Evolutionary conservation across 2,888 invertebrate species (phyloP).

Genomic region (Aethes cnicana): DNA sequence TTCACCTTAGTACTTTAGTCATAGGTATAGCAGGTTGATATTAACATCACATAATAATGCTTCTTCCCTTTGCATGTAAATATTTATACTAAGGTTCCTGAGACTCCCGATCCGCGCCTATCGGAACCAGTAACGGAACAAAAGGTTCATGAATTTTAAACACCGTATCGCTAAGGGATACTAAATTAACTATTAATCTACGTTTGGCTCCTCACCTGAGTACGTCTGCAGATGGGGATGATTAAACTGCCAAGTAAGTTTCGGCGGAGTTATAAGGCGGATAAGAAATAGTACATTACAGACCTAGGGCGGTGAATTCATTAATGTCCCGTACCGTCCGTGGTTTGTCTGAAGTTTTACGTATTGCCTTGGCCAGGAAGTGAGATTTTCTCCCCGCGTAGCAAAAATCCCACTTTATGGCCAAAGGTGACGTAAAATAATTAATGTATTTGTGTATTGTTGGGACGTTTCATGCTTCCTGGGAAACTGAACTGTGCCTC

Average conservation of each 20-base stretch:
- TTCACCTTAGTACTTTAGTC: too few species aligned
- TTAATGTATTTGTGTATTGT: not conserved
- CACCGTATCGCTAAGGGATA: slow-evolving; percentile 1
- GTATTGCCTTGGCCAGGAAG: too few species aligned
- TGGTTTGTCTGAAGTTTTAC: too few species aligned
- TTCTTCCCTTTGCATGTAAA: too few species aligned
- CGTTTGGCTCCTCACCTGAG: slow-evolving; percentile 10
- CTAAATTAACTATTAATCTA: slow-evolving; percentile 18
- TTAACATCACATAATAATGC: too few species aligned
- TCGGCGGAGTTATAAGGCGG: slow-evolving; percentile 6
- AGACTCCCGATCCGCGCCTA: not conserved
- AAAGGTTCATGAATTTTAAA: slow-evolving; percentile 10
- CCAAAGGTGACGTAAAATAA: too few species aligned
- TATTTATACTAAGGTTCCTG: not conserved
- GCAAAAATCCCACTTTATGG: too few species aligned
- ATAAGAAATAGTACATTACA: too few species aligned
- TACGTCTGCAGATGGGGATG: slow-evolving; percentile 10
- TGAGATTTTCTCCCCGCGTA: too few species aligned
- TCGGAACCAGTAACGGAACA: not conserved
- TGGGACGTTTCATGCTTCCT: not conserved
- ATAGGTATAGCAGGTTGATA: too few species aligned
- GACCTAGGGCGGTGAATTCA: too few species aligned
- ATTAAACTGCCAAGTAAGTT: slow-evolving; percentile 21
- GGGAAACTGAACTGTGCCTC: not conserved
- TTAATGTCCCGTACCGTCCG: too few species aligned